Base-by-base conservation (phyloP, 2,888 invertebrate genomes). In the Volucella inflata region DNA sequence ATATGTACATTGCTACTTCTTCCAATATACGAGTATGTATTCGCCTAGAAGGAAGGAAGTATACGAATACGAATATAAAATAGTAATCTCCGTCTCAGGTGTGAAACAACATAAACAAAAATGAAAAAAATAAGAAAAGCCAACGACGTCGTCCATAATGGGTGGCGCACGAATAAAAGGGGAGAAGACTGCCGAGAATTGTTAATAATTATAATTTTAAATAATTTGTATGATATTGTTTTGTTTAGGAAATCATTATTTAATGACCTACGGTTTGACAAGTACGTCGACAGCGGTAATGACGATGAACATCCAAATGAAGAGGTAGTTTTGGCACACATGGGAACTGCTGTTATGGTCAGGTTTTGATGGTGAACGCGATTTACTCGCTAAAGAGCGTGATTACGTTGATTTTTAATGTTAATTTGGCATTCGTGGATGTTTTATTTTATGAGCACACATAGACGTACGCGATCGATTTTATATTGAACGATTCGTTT, bases 231-330 rank as follows among this genome's bases (percentile, higher is more conserved):
- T 59, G 65, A 11, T n/a, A 67, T 67, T 59, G n/a, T 75, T 38
- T n/a, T 82, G 55, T 62, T 38, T 72, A 74, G 82, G 55, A 78
- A 83, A 57, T 78, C 53, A 78, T 68, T 78, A 83, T 77, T 78
- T 83, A 62, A 78, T 78, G 67, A 82, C 42, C 59, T 40, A 42
- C 30, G 17, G 70, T 76, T 81, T 76, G 51, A 38, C 10, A 30
- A 30, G 57, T n/a, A 12, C 30, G 36, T 36, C 55, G 16, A 55
- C 30, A 21, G 36, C 30, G 40, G 30, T 55, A 48, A 50, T 51
- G 12, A 53, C 46, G 30, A 2, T 30, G 16, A 50, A 30, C 30
- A 30, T 50, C 70, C 44, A 36, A 70, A 50, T 46, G 62, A 16
- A 55, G 60, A 74, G 64, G 70, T 75, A 42, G 36, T 30, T 68